Percentiles rank a stretch among this genome's conserved stretches.
phyloP scores from a whole-genome alignment of 2,888 invertebrate genomes.

The Trypoxylon attenuatum region DNA sequence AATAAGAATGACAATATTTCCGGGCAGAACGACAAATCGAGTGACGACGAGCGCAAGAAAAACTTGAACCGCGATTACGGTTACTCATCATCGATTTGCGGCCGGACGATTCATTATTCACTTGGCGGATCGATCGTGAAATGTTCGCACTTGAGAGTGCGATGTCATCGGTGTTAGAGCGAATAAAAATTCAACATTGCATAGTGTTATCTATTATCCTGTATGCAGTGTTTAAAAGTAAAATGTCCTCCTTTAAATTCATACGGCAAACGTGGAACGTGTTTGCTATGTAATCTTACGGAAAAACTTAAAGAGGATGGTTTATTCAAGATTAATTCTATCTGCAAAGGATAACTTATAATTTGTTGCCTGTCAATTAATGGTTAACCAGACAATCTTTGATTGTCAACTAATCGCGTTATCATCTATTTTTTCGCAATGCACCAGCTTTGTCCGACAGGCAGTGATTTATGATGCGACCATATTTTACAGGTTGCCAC shows the following conservation, averaged over 20 bases:
- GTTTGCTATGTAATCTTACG: not conserved
- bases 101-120: not conserved
- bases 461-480: conserved; percentile 32
- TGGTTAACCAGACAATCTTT: conserved; percentile 12
- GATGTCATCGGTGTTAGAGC: not conserved
- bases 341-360: not conserved
- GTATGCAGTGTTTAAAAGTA: not conserved
- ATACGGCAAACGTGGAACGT: not conserved
- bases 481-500: conserved; percentile 19
- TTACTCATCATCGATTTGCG: not conserved
- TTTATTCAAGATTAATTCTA: not conserved
- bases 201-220: not conserved
- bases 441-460: conserved; percentile 18
- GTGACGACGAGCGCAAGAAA: not conserved
- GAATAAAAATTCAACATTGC: not conserved
- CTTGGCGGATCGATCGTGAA: not conserved
- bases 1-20: conserved; percentile 47
- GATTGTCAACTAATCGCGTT: conserved; percentile 8
- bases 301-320: not conserved
- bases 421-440: conserved; percentile 20
- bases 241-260: not conserved
- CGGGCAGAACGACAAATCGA: conserved; percentile 6
- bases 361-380: not conserved
- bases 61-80: not conserved
- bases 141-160: not conserved